phyloP scores from a whole-genome alignment of 2,113 vertebrate species.

The Caloenas nicobarica region DNA sequence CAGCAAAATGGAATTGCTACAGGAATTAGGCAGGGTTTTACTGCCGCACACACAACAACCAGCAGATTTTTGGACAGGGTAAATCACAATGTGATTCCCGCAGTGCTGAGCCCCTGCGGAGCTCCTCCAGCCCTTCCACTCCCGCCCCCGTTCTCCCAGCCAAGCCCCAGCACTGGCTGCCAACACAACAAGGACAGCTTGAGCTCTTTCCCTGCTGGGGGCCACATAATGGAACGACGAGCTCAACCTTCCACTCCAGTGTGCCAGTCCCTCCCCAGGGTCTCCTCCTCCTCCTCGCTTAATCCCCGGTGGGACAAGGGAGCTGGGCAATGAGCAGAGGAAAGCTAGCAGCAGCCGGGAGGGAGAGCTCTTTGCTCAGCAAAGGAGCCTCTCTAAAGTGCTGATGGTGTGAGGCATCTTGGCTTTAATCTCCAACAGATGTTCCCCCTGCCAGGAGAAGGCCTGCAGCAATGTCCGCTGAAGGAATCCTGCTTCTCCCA shows the following conservation, averaged over 20 bases:
- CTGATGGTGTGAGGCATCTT: background rate
- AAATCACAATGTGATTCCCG: fast-evolving
- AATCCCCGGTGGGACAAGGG: background rate
- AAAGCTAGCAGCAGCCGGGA: constrained; percentile 40
- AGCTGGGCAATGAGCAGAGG: background rate
- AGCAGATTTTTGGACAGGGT: background rate
- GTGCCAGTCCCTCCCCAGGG: background rate
- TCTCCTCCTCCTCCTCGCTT: background rate
- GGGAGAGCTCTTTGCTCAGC: constrained; percentile 60
- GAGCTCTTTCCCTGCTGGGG: background rate
- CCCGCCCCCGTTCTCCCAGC: background rate
- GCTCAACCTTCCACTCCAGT: background rate
- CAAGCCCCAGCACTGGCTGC: background rate
- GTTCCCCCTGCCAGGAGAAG: background rate
- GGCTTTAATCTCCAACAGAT: background rate
- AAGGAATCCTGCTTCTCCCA: background rate
- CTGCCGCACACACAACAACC: background rate
- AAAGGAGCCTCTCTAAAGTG: background rate
- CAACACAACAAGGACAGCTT: background rate
- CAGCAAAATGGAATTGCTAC: background rate
- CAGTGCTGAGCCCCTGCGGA: background rate
- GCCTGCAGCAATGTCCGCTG: background rate
- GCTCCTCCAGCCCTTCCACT: background rate
- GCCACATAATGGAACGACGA: background rate
- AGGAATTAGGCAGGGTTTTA: background rate